Base-by-base conservation (phyloP, 2,113 vertebrate species). In the Aptenodytes patagonicus region DNA sequence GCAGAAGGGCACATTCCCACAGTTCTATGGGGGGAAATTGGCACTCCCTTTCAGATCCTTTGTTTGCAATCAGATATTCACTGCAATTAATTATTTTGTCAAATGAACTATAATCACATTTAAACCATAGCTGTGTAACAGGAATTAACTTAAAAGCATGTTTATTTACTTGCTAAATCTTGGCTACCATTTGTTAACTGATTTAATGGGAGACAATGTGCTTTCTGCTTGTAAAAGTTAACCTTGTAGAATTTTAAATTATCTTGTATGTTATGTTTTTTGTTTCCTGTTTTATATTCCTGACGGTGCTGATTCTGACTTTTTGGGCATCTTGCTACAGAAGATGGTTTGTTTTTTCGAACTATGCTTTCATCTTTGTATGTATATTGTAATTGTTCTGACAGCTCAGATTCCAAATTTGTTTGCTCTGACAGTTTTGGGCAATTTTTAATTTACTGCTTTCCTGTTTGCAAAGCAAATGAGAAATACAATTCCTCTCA, bases 11-110 rank as follows among this genome's bases (percentile, higher is more conserved):
- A 92, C 77, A 88, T 93, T 91, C 81, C 83, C 89, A 90, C 79
- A 96, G 75, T 80, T 87, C 38, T 91, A 13, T 28, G 44, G 73
- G 84, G 83, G 90, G 93, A 96, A 89, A 66, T 49, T 97, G 97
- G 96, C 97, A 98, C 98, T 98, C 96, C 95, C 97, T 92, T 94
- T 97, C 94, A 96, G 47, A 90, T 95, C 96, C 95, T 98, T 96
- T 94, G 93, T 96, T 97, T 97, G 97, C 97, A 95, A 91, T 97
- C 96, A 97, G 96, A 97, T 98, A 96, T 96, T 97, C 73, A 61
- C 87, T 97, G 87, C 97, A 98, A 98, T 98, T 97, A 97, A 98
- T 98, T 98, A 98, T 97, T 98, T 98, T 98, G 98, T 98, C 98
- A 98, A 96, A 97, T 97, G 94, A 97, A 98, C 97, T 97, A 97